Conservation (phyloP, 2,888 invertebrate genomes). For the Cheilosia variabilis region DNA sequence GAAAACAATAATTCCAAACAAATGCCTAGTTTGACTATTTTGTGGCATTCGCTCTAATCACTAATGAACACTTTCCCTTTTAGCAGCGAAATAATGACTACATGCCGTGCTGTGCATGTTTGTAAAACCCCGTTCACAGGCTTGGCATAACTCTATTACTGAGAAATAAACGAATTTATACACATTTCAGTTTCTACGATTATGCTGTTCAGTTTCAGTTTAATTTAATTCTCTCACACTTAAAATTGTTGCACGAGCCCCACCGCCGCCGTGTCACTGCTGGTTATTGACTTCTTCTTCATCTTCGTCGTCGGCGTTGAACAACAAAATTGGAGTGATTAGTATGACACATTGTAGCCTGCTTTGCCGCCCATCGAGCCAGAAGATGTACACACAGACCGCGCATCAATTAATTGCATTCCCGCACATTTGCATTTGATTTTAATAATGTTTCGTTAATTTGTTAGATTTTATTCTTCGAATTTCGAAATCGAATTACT, state of each 20-base stretch:
- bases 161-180: constrained; percentile 25
- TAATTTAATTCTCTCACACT: constrained; percentile 47
- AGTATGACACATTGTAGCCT: not conserved
- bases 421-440: not conserved
- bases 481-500: constrained; percentile 1
- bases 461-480: not conserved
- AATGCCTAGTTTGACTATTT: not conserved
- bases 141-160: constrained; percentile 12
- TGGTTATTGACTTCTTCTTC: not conserved
- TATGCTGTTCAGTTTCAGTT: not conserved
- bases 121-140: constrained; percentile 17
- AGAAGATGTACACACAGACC: no score
- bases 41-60: not conserved
- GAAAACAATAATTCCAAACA: no score
- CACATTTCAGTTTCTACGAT: constrained; percentile 33
- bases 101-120: not conserved
- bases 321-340: constrained; percentile 16
- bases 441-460: constrained; percentile 11
- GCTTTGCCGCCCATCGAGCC: not conserved
- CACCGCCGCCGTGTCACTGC: not conserved
- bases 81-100: constrained; percentile 4
- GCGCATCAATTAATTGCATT: no score
- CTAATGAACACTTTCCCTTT: constrained; percentile 13
- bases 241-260: not conserved
- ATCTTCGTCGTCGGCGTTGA: not conserved